Evolutionary conservation across 2,113 vertebrate genomes (phyloP).

Genomic region (Coptodon bakossiorum): DNA sequence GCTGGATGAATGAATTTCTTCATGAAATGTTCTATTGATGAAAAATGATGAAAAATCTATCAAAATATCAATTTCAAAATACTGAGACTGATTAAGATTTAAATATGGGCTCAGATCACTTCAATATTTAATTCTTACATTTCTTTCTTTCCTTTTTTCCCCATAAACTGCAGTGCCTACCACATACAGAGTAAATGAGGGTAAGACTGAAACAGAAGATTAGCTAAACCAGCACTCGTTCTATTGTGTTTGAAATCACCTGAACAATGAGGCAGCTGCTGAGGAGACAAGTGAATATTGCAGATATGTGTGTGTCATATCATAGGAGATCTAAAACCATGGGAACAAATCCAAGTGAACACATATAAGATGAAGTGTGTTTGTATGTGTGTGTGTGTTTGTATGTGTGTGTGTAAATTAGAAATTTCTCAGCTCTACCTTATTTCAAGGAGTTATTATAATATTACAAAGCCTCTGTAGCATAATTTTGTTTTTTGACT

Average conservation of each 20-base stretch:
- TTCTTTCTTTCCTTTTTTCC: background rate
- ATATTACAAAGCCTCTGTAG: background rate
- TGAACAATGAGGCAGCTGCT: background rate
- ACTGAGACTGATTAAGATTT: slow-evolving; percentile 15
- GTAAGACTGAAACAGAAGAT: background rate
- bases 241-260: background rate
- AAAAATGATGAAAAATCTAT: background rate
- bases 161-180: background rate
- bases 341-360: background rate
- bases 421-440: background rate
- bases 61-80: background rate
- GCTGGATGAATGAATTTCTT: background rate
- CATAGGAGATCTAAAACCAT: background rate
- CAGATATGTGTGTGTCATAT: background rate
- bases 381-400: background rate
- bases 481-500: background rate
- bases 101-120: background rate
- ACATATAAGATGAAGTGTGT: background rate
- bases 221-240: background rate
- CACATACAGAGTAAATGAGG: background rate
- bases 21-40: background rate
- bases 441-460: background rate
- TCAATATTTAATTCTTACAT: background rate
- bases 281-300: background rate
- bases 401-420: background rate